Evolutionary conservation across 1,140 invertebrate species (phyloP).

Genomic region (Heliconius hewitsoni): DNA sequence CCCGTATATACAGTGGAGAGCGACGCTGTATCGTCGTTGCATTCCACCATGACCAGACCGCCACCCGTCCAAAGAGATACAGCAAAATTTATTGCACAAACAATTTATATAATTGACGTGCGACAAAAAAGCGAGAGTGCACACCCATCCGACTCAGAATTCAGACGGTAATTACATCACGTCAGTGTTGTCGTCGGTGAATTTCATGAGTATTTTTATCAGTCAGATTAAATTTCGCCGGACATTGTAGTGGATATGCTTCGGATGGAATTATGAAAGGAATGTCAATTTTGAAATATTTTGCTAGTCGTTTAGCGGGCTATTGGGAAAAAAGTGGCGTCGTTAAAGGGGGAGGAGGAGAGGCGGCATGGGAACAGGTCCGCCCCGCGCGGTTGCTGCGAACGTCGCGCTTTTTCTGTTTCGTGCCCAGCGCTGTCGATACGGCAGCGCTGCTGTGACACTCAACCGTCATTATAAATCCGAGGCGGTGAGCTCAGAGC

Average conservation of each 20-base stretch:
- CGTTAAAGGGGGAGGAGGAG: conserved; percentile 47
- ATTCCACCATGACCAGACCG: conserved; percentile 60
- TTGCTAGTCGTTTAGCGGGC: conserved; percentile 67
- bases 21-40: conserved; percentile 66
- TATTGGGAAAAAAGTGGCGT: conserved; percentile 63
- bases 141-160: conserved; percentile 70
- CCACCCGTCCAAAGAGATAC: conserved; percentile 73
- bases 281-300: conserved; percentile 79
- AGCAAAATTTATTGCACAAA: conserved; percentile 79
- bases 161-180: conserved; percentile 67
- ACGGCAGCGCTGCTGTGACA: conserved; percentile 59
- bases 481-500: conserved; percentile 74
- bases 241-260: conserved; percentile 67
- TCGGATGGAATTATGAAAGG: conserved; percentile 70
- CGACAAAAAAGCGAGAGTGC: conserved; percentile 78
- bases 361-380: conserved; percentile 62
- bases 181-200: conserved; percentile 57
- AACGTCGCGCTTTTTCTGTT: conserved; percentile 63
- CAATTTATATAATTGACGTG: conserved; percentile 80
- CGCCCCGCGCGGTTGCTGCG: conserved; percentile 60
- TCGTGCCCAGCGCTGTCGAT: conserved; percentile 57
- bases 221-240: conserved; percentile 63
- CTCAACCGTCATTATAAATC: conserved; percentile 77
- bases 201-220: conserved; percentile 71
- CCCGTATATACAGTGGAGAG: conserved; percentile 54